Evolutionary conservation across 23 tunicate species (phyloP).

Genomic region (Ascidia mentula): DNA sequence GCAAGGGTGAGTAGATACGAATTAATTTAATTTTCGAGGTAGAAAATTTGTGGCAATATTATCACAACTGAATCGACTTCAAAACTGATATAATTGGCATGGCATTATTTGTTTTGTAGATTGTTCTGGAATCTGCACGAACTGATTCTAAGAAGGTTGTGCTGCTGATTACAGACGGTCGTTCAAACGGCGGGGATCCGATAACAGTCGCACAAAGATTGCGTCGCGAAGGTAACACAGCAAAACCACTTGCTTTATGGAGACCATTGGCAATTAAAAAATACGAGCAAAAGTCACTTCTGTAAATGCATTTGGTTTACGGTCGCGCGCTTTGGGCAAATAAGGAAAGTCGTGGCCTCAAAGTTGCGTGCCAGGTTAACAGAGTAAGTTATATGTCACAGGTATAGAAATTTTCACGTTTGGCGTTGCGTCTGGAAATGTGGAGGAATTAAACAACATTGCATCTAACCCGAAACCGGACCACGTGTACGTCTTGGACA

Average conservation of each 20-base stretch:
- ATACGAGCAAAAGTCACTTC: no score
- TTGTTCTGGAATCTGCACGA: constrained; percentile 71
- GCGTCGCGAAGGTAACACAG: constrained; percentile 58
- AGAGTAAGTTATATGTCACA: no score
- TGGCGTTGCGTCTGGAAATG: constrained; percentile 81
- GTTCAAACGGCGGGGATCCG: constrained; percentile 88
- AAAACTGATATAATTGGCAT: not conserved
- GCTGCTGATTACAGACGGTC: constrained; percentile 81
- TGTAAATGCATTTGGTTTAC: no score
- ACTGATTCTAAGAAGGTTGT: constrained; percentile 78
- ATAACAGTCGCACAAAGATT: constrained; percentile 47
- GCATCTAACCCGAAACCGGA: constrained; percentile 71
- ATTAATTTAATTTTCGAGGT: no score
- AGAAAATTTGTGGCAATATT: no score
- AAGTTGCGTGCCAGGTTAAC: no score
- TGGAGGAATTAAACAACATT: constrained; percentile 60
- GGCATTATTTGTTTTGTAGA: constrained; percentile 17
- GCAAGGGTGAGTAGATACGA: no score
- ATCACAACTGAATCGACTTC: no score
- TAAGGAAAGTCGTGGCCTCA: no score
- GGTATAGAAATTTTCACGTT: constrained; percentile 89
- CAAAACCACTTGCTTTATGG: no score
- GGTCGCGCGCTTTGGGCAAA: no score
- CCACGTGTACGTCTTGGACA: constrained; percentile 67
- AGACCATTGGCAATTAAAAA: no score